Conservation (phyloP, 2,797 vertebrate genomes). For the Eremophila alpestris region DNA sequence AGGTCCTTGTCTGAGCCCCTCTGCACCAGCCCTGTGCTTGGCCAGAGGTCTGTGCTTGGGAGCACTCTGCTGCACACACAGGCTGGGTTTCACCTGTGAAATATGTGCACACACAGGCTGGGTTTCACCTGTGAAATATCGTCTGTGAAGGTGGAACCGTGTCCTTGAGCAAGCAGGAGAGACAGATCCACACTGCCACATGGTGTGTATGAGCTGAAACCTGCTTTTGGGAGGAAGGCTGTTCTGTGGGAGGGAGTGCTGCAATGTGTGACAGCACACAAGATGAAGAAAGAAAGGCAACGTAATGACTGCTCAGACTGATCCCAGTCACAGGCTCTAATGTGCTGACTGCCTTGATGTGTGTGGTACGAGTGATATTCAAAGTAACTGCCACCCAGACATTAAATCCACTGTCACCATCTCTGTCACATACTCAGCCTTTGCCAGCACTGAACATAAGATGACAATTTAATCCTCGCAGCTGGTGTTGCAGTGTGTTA, state of each 20-base stretch:
- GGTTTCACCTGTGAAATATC: not conserved
- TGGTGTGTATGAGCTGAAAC: not conserved
- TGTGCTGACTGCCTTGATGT: not conserved
- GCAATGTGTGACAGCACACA: not conserved
- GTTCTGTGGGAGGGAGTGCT: not conserved
- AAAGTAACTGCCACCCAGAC: not conserved
- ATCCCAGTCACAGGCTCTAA: not conserved
- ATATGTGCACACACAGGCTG: no score
- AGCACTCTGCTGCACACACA: not conserved
- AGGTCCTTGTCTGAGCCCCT: not conserved
- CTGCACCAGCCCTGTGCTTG: not conserved
- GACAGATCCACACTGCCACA: not conserved
- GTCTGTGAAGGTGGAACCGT: fast-evolving
- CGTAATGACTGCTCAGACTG: not conserved
- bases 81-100: not conserved
- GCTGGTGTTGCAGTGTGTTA: constrained; percentile 9
- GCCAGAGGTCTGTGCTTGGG: fast-evolving
- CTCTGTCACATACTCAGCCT: not conserved
- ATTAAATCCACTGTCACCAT: not conserved
- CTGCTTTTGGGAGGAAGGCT: not conserved
- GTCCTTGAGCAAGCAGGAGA: not conserved
- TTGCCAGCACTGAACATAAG: constrained; percentile 15
- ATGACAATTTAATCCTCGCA: constrained; percentile 27
- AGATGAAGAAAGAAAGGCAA: not conserved
- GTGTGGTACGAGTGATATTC: not conserved